Conservation (phyloP, 2,888 invertebrate species). For the Tenthredo scrophulariae region DNA sequence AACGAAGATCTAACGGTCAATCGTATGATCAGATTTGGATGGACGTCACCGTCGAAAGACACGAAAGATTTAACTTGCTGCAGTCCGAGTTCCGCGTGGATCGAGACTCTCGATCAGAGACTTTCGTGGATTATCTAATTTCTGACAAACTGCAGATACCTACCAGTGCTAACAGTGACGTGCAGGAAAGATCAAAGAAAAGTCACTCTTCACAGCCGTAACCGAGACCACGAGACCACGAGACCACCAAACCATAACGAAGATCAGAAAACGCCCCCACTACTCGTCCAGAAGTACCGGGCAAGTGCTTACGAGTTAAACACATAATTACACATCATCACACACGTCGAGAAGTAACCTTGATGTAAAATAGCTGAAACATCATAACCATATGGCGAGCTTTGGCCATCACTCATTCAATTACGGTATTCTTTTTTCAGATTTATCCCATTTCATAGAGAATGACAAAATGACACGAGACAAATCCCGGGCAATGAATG, state of each 20-base stretch:
- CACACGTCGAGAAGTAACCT: neutral
- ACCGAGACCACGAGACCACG: neutral
- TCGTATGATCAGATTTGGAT: neutral
- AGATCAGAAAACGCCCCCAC: neutral
- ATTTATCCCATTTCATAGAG: neutral
- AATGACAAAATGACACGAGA: neutral
- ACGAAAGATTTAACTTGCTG: neutral
- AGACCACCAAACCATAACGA: neutral
- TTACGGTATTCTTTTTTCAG: neutral
- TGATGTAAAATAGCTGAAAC: neutral
- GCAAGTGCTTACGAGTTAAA: neutral
- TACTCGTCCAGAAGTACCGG: neutral
- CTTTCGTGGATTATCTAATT: neutral
- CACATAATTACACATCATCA: slow-evolving; percentile 10
- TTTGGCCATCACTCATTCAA: neutral
- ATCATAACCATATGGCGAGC: neutral
- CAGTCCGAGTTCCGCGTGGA: neutral
- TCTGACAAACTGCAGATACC: slow-evolving; percentile 12
- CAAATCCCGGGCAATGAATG: neutral
- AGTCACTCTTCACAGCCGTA: neutral
- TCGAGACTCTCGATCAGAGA: neutral
- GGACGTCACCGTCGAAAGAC: neutral
- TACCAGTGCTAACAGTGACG: neutral
- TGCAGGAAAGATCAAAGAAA: slow-evolving; percentile 5
- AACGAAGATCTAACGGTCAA: neutral